Conservation (phyloP, 2,113 vertebrate species). For the Toxotes chatareus region DNA sequence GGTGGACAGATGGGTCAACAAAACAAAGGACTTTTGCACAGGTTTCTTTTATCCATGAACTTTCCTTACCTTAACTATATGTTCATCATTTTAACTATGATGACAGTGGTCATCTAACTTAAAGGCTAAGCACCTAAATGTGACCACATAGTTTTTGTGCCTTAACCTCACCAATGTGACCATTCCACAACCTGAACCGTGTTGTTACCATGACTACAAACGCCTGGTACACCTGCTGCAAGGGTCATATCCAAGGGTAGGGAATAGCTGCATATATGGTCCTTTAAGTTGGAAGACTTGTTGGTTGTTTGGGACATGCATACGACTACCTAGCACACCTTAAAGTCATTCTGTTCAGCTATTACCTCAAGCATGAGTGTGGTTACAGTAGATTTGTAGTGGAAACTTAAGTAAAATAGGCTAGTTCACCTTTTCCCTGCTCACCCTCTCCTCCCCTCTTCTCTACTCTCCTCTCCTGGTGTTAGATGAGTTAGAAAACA, state of each 20-base stretch:
- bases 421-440: slow-evolving; percentile 17
- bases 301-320: slow-evolving; percentile 24
- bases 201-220: neutral
- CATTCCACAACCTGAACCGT: neutral
- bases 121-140: too few species aligned
- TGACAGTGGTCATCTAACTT: too few species aligned
- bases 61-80: too few species aligned
- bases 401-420: slow-evolving; percentile 56
- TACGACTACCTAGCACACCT: slow-evolving; percentile 7
- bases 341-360: slow-evolving; percentile 41
- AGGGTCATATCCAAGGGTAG: neutral
- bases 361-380: slow-evolving; percentile 29
- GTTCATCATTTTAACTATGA: too few species aligned
- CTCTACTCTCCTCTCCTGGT: slow-evolving; percentile 22
- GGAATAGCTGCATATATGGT: neutral
- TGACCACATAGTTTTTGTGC: too few species aligned
- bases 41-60: too few species aligned
- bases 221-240: neutral
- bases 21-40: too few species aligned
- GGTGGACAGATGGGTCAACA: too few species aligned
- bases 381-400: slow-evolving; percentile 55
- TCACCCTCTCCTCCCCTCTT: slow-evolving; percentile 10
- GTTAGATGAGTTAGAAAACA: slow-evolving; percentile 71
- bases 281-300: neutral
- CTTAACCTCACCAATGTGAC: neutral